These are phyloP conservation scores for Coracopsis vasa DNA, from an alignment of 2,113 vertebrate genomes.

Conservation along the genomic window DNA sequence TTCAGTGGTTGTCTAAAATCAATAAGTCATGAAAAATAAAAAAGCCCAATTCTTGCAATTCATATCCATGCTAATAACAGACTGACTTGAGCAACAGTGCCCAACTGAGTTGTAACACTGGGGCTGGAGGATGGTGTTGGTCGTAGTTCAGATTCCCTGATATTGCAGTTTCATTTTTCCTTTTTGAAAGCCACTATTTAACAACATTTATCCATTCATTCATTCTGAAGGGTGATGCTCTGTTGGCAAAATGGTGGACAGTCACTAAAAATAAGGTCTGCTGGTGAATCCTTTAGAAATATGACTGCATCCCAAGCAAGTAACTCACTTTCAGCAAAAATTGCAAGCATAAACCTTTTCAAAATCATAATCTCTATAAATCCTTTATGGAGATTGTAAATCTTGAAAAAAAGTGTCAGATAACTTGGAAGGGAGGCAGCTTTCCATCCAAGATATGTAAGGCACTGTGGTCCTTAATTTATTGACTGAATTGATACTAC, in stretches of 20 bases:
- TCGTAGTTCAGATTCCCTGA: neutral
- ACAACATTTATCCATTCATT: neutral
- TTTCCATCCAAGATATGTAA: constrained; percentile 13
- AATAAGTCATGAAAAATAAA: constrained; percentile 43
- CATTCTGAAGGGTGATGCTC: neutral
- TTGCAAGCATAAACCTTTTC: neutral
- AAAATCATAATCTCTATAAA: constrained; percentile 47
- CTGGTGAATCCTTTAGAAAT: neutral
- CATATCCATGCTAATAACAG: neutral
- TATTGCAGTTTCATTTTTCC: neutral
- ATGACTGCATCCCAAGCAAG: neutral
- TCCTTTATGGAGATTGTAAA: constrained; percentile 10
- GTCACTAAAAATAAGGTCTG: neutral
- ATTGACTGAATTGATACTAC: constrained; percentile 59
- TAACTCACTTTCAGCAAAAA: neutral
- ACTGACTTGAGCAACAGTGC: neutral
- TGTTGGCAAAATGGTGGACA: neutral
- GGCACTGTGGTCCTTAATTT: constrained; percentile 59
- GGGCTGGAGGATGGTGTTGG: neutral
- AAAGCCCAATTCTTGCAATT: constrained; percentile 1
- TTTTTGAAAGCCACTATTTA: neutral
- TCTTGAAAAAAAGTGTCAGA: constrained; percentile 54
- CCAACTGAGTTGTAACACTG: neutral
- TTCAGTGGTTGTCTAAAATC: constrained; percentile 31
- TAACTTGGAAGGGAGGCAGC: constrained; percentile 19